Evolutionary conservation across 2,113 vertebrate species (phyloP).

Genomic region (Phalacrocorax aristotelis): DNA sequence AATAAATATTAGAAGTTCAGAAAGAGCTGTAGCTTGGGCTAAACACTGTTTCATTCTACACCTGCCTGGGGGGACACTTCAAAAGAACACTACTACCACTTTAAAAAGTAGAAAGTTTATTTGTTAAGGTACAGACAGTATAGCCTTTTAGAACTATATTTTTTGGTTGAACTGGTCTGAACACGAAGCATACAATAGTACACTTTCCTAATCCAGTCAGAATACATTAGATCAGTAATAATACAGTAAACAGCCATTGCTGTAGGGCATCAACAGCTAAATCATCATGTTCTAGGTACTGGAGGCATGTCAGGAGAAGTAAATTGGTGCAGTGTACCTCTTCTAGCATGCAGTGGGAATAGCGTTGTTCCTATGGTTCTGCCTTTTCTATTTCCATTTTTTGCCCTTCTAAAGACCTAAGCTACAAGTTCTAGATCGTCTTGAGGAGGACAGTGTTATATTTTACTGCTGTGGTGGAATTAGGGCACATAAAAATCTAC

Average conservation of each 20-base stretch:
- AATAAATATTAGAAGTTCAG: slow-evolving; percentile 70
- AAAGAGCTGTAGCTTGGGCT: slow-evolving; percentile 58
- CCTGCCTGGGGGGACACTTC: slow-evolving; percentile 69
- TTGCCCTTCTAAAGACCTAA: not conserved
- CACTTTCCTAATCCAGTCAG: not conserved
- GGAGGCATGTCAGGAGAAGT: not conserved
- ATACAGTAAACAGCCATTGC: not conserved
- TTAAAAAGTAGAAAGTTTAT: slow-evolving; percentile 67
- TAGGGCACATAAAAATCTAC: not conserved
- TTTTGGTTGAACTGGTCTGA: slow-evolving; percentile 31
- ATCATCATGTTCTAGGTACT: not conserved
- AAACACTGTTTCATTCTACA: slow-evolving; percentile 59
- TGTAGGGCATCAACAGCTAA: not conserved
- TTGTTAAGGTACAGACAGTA: slow-evolving; percentile 42
- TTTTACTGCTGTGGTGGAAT: not conserved
- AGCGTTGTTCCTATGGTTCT: not conserved
- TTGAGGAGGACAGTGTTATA: not conserved
- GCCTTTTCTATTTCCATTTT: not conserved
- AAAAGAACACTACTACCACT: slow-evolving; percentile 63
- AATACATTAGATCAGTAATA: not conserved
- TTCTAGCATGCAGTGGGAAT: not conserved
- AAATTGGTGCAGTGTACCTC: not conserved
- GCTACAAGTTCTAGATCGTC: not conserved
- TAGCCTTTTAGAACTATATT: slow-evolving; percentile 18
- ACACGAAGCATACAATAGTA: not conserved